Evolutionary conservation across 2,888 invertebrate genomes (phyloP).

Genomic region (Apamea anceps): DNA sequence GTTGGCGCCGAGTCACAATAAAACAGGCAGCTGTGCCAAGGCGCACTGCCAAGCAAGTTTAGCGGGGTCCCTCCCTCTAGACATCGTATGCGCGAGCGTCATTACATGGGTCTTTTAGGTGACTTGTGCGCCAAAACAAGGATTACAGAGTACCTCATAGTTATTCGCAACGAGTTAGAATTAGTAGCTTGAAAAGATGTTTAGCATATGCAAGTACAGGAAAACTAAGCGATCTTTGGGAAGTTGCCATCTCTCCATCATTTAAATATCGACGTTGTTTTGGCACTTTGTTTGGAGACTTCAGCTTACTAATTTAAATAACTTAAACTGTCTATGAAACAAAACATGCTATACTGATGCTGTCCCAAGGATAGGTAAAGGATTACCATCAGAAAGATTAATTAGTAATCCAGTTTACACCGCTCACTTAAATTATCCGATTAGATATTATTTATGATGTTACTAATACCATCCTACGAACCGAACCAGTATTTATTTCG

Average conservation of each 20-base stretch:
- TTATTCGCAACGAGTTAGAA: conserved; percentile 42
- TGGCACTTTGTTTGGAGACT: background rate
- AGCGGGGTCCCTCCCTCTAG: conserved; percentile 64
- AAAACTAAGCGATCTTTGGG: conserved; percentile 10
- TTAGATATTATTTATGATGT: background rate
- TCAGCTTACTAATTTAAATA: too few relatives aligned
- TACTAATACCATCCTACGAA: background rate
- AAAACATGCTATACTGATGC: background rate
- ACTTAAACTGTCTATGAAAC: background rate
- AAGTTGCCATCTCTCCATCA: background rate
- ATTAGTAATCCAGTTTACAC: too few relatives aligned
- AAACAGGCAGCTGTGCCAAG: conserved; percentile 82
- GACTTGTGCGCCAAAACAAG: conserved; percentile 59
- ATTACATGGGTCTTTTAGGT: conserved; percentile 57
- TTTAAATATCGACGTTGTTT: background rate
- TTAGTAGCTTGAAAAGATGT: conserved; percentile 18
- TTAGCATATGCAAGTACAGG: conserved; percentile 29
- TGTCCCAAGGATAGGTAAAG: background rate
- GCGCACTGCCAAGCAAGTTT: conserved; percentile 84
- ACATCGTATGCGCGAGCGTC: conserved; percentile 59
- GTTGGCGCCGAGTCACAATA: conserved; percentile 83
- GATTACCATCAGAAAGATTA: background rate
- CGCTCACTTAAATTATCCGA: background rate
- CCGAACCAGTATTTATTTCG: conserved; percentile 1
- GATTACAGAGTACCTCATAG: conserved; percentile 40